Conservation (phyloP, 2,113 vertebrate species). For the Archocentrus centrarchus region DNA sequence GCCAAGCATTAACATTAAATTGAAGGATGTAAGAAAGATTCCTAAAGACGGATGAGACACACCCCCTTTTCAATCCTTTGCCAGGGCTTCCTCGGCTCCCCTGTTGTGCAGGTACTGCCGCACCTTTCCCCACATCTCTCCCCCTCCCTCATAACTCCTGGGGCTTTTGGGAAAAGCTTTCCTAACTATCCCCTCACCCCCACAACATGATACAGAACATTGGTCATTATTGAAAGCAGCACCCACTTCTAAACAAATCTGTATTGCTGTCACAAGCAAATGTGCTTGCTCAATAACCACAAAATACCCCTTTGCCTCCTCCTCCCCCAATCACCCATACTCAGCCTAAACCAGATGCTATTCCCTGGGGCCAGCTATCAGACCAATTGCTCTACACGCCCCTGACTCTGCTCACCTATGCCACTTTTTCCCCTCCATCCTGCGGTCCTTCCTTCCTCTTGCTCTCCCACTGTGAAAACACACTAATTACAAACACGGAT, state of each 20-base stretch:
- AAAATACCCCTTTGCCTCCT: constrained; percentile 47
- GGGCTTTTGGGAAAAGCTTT: constrained; percentile 36
- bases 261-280: constrained; percentile 19
- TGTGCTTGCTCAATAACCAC: constrained; percentile 45
- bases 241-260: constrained; percentile 45
- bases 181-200: constrained; percentile 26
- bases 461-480: constrained; percentile 77
- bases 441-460: constrained; percentile 68
- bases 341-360: constrained; percentile 78
- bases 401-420: constrained; percentile 61
- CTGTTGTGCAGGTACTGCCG: constrained; percentile 52
- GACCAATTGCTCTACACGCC: constrained; percentile 57
- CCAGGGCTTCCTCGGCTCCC: constrained; percentile 50
- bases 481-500: constrained; percentile 81
- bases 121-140: constrained; percentile 39
- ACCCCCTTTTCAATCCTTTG: constrained; percentile 18
- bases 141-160: constrained; percentile 40
- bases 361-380: constrained; percentile 71
- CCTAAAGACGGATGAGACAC: constrained; percentile 31
- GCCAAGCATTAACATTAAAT: constrained; percentile 70
- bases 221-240: constrained; percentile 47
- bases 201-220: constrained; percentile 12
- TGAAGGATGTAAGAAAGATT: constrained; percentile 42
- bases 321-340: constrained; percentile 35
- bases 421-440: constrained; percentile 43